Percentiles rank a stretch among this genome's conserved stretches.
Conservation (phyloP, 2,113 vertebrate genomes). For the Scytalopus superciliaris region DNA sequence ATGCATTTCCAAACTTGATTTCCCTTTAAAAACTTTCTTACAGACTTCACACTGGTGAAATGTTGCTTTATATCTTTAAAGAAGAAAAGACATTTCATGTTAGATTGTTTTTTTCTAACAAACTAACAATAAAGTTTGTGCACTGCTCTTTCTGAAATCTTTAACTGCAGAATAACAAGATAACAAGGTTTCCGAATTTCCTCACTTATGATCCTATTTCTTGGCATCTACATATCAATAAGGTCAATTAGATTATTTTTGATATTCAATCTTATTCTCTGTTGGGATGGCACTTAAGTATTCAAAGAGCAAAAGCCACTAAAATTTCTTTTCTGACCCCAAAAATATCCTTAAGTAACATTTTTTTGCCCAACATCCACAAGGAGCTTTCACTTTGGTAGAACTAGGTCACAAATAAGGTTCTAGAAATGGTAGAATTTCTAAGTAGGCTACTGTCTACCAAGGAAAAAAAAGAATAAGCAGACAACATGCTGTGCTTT, state of each 20-base stretch:
- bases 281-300: not conserved
- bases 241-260: not conserved
- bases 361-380: not conserved
- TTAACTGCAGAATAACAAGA: not conserved
- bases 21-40: slow-evolving; percentile 99
- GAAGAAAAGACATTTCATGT: slow-evolving; percentile 14
- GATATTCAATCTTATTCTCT: not conserved
- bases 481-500: not conserved
- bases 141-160: not conserved
- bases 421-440: not conserved
- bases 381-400: not conserved
- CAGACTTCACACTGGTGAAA: slow-evolving; percentile 98
- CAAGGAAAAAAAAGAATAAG: not conserved
- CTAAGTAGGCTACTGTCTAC: not conserved
- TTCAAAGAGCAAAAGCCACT: not conserved
- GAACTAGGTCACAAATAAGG: not conserved
- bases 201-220: not conserved
- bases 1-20: slow-evolving; percentile 98
- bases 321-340: not conserved
- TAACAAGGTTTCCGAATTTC: not conserved
- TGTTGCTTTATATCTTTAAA: slow-evolving; percentile 91
- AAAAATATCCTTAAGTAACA: not conserved
- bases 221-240: not conserved
- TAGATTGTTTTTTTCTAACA: not conserved
- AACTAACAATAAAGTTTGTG: not conserved